phyloP scores from a whole-genome alignment of 2,888 invertebrate genomes.

The Stenodema calcarata region DNA sequence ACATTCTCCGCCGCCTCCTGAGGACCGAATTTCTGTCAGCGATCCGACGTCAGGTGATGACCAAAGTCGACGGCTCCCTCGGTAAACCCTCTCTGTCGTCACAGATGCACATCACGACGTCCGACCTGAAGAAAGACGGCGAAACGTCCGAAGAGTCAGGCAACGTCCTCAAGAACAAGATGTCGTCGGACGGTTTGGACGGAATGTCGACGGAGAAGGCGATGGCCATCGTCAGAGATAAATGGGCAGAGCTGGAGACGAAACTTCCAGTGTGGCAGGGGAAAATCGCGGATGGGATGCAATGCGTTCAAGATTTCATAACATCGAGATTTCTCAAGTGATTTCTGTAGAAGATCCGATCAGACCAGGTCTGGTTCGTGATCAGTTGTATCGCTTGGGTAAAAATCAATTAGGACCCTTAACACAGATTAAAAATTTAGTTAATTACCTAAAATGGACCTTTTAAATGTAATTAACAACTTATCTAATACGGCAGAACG shows the following conservation, averaged over 20 bases:
- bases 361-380: not conserved
- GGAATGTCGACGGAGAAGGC: not conserved
- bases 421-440: not conserved
- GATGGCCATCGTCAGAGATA: not conserved
- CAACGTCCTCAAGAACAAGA: not conserved
- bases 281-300: slow-evolving; percentile 17
- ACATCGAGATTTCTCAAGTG: not conserved
- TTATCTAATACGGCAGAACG: no score
- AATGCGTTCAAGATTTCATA: slow-evolving; percentile 24
- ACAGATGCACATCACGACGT: not conserved
- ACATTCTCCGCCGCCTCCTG: not conserved
- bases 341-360: not conserved
- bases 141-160: not conserved
- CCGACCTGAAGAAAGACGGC: not conserved
- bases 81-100: not conserved
- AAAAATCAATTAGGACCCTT: not conserved
- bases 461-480: no score
- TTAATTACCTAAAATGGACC: not conserved
- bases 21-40: not conserved
- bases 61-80: not conserved
- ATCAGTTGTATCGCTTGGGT: not conserved
- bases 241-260: not conserved
- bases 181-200: not conserved
- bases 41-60: not conserved
- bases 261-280: slow-evolving; percentile 26